Evolutionary conservation across 2,797 vertebrate species (phyloP).

Genomic region (Pteropus rufus): DNA sequence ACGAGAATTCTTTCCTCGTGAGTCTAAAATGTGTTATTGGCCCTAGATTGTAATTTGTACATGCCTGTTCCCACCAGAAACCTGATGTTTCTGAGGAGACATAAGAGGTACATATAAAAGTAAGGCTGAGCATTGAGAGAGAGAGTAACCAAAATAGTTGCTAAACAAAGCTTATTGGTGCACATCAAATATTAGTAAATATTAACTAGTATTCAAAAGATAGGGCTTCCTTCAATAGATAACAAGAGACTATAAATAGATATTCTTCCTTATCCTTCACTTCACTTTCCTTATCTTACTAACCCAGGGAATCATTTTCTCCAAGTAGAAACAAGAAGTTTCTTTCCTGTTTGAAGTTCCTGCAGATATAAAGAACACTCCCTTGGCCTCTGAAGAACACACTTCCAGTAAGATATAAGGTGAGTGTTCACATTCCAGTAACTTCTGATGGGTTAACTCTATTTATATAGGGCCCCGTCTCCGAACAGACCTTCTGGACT

Average conservation of each 20-base stretch:
- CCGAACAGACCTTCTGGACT: conserved; percentile 53
- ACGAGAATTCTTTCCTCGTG: not conserved
- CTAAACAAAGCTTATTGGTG: not conserved
- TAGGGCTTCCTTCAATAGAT: not conserved
- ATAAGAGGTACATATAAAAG: not conserved
- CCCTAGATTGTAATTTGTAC: not conserved
- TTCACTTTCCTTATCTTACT: not conserved
- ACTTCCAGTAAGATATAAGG: conserved; percentile 53
- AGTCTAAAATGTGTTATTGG: not conserved
- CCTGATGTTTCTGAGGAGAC: not conserved
- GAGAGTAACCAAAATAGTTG: not conserved
- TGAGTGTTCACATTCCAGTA: conserved; percentile 46
- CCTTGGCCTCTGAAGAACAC: not conserved
- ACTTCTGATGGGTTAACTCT: conserved; percentile 45
- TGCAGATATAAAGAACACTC: not conserved
- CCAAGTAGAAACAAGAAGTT: conserved; percentile 28
- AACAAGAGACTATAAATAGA: not conserved
- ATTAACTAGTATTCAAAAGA: not conserved
- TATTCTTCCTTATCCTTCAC: not conserved
- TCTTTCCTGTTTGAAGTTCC: conserved; percentile 31
- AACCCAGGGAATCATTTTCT: not conserved
- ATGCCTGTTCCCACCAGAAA: not conserved
- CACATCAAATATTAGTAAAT: not conserved
- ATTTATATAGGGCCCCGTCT: conserved; percentile 43
- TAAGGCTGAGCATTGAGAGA: not conserved